Evolutionary conservation across 1,140 invertebrate genomes (phyloP), one percentile per base, ranked within the genome.

Genomic region (Aphelinus certus): DNA sequence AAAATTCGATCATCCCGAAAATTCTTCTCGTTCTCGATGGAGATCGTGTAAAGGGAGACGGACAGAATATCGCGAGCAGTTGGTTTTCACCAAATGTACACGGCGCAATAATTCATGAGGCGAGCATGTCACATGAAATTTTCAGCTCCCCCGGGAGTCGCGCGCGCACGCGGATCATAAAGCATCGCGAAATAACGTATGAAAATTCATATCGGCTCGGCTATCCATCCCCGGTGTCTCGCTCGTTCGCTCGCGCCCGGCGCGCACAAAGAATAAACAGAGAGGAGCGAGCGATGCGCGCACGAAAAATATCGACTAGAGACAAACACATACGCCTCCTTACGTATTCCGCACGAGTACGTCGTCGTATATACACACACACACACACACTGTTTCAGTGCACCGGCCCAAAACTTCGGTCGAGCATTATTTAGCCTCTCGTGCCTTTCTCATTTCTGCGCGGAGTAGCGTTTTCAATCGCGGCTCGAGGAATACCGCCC

Each of bases 61-160:
- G 51, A 0, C 51, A 53, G 4, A 53, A 53, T 60, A 26, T 60
- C 6, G 58, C 9, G 58, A 60, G 26, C 4, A 57, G 63, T 70
- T 51, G 71, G 70, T 56, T 65, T 7, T 72, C 61, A 56, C 42
- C 57, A 75, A n/a, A 53, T 55, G 49, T 42, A 66, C 48, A 71
- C 70, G 26, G 4, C 55, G 51, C 51, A 53, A 53, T 53, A 53
- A 53, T 53, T 53, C 51, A 53, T 9, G 51, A 57, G 63, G 72
- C 63, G 71, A 75, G 65, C 70, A 76, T 65, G 72, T 55, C 75
- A 62, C 75, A 72, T 45, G 70, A 58, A 66, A 63, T 71, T 43
- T 61, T 53, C 51, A 53, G 9, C 51, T 53, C 51, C 51, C 51
- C 51, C 51, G 4, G 26, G 26, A 26, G 26, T 26, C 26, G 26